Conservation (phyloP, 2,113 vertebrate genomes). For the Myotis yumanensis region DNA sequence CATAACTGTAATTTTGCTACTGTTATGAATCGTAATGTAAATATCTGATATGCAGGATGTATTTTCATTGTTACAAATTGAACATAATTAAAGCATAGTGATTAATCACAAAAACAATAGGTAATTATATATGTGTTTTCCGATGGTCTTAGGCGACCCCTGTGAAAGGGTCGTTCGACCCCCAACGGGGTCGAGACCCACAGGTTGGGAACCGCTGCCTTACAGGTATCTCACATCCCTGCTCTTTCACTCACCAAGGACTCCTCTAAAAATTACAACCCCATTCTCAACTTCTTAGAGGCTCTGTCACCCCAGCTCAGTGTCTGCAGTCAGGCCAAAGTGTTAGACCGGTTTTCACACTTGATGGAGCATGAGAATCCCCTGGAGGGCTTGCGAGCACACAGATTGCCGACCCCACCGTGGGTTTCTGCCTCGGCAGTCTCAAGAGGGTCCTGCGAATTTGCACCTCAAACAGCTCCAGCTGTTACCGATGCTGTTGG, state of each 20-base stretch:
- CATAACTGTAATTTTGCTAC: no score
- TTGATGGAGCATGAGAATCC: fast-evolving
- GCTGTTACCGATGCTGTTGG: not conserved
- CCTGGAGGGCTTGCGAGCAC: not conserved
- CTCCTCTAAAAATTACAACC: not conserved
- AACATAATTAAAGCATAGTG: no score
- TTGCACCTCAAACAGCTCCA: not conserved
- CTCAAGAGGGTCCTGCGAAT: fast-evolving
- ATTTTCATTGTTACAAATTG: no score
- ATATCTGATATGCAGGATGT: no score
- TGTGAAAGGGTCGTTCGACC: no score
- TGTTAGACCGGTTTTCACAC: not conserved
- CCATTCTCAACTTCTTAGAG: not conserved
- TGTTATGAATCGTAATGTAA: no score
- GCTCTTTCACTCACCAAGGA: no score
- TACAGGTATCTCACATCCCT: not conserved
- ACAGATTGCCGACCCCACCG: not conserved
- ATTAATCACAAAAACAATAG: no score
- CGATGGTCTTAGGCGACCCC: no score
- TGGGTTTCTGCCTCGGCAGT: not conserved
- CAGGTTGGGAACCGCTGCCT: not conserved
- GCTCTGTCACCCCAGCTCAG: not conserved
- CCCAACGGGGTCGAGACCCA: no score
- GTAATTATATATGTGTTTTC: no score
- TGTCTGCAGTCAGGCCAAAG: not conserved